These are phyloP conservation scores for Drosophila prosaltans DNA, from an alignment of 1,140 invertebrate species.

Conservation along the genomic window DNA sequence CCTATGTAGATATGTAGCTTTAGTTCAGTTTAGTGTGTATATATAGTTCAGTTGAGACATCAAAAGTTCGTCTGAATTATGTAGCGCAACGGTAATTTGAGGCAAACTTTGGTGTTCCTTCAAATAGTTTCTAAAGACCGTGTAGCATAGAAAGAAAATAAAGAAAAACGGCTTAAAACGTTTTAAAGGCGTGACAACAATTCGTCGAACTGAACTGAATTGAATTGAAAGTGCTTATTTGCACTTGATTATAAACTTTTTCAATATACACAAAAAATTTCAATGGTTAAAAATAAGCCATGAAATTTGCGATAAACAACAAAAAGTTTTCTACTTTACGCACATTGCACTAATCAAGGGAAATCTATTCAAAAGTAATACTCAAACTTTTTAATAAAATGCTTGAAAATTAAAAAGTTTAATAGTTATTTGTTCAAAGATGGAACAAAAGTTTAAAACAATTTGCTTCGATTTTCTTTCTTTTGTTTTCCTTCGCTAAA, in stretches of 20 bases:
- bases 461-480: too few relatives aligned
- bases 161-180: not conserved
- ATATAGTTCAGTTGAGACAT: constrained; percentile 16
- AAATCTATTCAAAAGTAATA: not conserved
- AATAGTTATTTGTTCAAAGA: not conserved
- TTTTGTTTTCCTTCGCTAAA: too few relatives aligned
- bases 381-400: too few relatives aligned
- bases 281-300: not conserved
- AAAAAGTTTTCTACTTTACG: not conserved
- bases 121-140: constrained; percentile 65
- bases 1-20: not conserved
- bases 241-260: constrained; percentile 54
- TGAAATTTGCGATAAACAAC: not conserved
- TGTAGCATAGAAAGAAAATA: constrained; percentile 25
- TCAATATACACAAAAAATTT: not conserved
- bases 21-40: constrained; percentile 20
- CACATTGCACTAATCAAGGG: not conserved
- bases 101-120: constrained; percentile 66
- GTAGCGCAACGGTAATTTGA: constrained; percentile 76
- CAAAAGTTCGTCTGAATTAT: constrained; percentile 69
- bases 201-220: not conserved
- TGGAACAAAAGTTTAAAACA: not conserved
- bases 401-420: not conserved
- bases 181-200: constrained; percentile 30
- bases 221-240: constrained; percentile 30